Conservation (phyloP, 1,140 invertebrate genomes). For the Nebria ingens region DNA sequence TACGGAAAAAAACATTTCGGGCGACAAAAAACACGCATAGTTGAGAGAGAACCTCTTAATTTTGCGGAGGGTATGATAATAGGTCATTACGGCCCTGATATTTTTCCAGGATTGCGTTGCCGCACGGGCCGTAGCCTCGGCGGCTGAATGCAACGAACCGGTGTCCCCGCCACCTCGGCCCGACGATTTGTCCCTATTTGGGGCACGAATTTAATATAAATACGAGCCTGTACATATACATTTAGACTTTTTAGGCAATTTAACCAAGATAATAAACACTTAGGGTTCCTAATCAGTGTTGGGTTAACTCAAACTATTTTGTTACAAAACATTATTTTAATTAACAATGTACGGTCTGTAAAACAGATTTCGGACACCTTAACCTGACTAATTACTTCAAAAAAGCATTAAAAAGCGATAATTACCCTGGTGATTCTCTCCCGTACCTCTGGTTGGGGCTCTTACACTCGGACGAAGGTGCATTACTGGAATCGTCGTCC, state of each 20-base stretch:
- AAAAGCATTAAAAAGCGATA: background rate
- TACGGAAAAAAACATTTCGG: background rate
- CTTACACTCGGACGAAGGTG: slow-evolving; percentile 51
- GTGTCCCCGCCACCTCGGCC: background rate
- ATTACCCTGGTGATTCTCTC: slow-evolving; percentile 6
- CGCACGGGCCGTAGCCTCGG: slow-evolving; percentile 39
- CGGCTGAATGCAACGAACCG: slow-evolving; percentile 16
- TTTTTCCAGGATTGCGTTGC: slow-evolving; percentile 74
- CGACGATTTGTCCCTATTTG: too few relatives aligned
- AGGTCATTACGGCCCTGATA: slow-evolving; percentile 72
- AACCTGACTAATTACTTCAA: background rate
- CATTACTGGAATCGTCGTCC: slow-evolving; percentile 51
- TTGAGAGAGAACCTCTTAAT: slow-evolving; percentile 64
- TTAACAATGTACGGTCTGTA: too few relatives aligned
- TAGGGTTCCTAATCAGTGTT: too few relatives aligned
- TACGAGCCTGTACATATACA: too few relatives aligned
- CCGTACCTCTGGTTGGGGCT: slow-evolving; percentile 51
- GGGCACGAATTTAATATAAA: too few relatives aligned
- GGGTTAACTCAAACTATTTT: too few relatives aligned
- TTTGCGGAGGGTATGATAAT: slow-evolving; percentile 74
- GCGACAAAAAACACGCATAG: slow-evolving; percentile 2
- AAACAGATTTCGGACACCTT: background rate
- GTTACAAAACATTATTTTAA: too few relatives aligned
- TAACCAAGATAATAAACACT: too few relatives aligned
- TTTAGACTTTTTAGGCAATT: too few relatives aligned